A percentile compares a stretch with the other conserved stretches of the same genome.
Conservation (phyloP, 1,140 invertebrate genomes). For the Heliconius nattereri region DNA sequence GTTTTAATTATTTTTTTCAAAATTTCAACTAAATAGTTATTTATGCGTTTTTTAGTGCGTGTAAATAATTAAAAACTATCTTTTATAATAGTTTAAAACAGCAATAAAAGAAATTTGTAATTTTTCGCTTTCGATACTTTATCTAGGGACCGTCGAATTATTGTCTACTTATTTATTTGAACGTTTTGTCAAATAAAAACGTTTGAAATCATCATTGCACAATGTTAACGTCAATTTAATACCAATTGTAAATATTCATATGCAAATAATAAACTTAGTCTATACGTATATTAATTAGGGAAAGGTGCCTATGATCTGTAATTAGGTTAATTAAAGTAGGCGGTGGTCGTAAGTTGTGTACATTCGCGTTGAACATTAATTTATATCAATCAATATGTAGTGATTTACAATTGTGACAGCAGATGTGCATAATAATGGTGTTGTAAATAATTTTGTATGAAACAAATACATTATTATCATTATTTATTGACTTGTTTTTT, state of each 20-base stretch:
- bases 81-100: no score
- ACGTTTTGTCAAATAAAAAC: neutral
- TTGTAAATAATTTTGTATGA: conserved; percentile 81
- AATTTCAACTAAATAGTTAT: no score
- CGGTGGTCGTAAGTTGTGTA: conserved; percentile 51
- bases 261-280: conserved; percentile 24
- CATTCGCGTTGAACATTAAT: conserved; percentile 65
- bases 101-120: no score
- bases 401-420: conserved; percentile 65
- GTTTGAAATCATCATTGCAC: neutral
- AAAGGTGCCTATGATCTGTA: conserved; percentile 52
- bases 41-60: no score
- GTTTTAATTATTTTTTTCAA: no score
- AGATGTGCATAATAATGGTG: conserved; percentile 71
- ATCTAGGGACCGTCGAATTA: no score
- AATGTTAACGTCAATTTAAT: conserved; percentile 8
- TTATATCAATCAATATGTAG: conserved; percentile 73
- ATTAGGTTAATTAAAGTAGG: conserved; percentile 41
- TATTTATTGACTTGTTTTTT: conserved; percentile 63
- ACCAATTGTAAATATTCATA: neutral
- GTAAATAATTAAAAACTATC: no score
- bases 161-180: neutral
- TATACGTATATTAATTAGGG: conserved; percentile 39
- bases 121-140: no score
- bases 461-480: conserved; percentile 77